These are phyloP conservation scores for Xerus rutilus DNA, from an alignment of 2,797 vertebrate genomes.

Conservation along the genomic window DNA sequence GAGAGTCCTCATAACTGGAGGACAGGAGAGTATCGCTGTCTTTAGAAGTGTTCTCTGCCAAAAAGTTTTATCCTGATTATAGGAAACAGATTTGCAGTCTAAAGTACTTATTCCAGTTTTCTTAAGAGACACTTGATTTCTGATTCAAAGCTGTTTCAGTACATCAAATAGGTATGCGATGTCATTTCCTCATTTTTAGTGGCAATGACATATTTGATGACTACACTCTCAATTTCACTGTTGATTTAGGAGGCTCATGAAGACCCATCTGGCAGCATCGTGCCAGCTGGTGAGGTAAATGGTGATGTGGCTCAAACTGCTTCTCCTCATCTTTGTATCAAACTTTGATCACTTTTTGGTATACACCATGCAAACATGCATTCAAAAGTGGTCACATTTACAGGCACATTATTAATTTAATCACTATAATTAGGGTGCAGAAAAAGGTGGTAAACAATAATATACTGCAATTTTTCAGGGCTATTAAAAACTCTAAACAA, in stretches of 20 bases:
- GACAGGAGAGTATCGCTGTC: neutral
- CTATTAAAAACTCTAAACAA: neutral
- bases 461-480: neutral
- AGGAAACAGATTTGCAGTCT: neutral
- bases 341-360: constrained; percentile 27
- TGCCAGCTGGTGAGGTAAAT: constrained; percentile 57
- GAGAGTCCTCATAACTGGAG: neutral
- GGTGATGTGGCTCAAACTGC: neutral
- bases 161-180: constrained; percentile 26
- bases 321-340: neutral
- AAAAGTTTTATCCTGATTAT: neutral
- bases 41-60: constrained; percentile 1
- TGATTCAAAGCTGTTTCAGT: constrained; percentile 22
- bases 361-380: neutral
- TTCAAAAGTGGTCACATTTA: neutral
- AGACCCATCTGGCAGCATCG: constrained; percentile 45
- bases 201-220: constrained; percentile 50
- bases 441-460: neutral
- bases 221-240: constrained; percentile 44
- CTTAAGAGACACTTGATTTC: neutral
- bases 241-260: constrained; percentile 65
- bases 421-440: neutral
- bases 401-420: constrained; percentile 40
- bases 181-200: constrained; percentile 47
- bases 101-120: constrained; percentile 27